Percentiles rank a stretch among this genome's conserved stretches.
Evolutionary conservation across 2,797 vertebrate genomes (phyloP).

Genomic region (Rhyacichthys aspro): DNA sequence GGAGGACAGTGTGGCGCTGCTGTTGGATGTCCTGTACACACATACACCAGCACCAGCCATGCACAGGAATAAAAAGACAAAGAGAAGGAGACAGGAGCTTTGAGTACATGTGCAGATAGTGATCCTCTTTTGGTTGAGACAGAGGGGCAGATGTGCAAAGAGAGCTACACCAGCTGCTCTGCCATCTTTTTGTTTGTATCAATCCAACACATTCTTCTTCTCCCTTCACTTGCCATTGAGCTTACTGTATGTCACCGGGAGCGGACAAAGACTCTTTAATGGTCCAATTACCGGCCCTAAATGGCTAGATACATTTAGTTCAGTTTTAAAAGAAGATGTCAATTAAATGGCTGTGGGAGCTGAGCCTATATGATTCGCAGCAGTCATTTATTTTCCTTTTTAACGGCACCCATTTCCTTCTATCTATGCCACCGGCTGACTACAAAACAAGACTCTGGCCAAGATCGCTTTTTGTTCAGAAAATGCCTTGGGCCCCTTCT

Average conservation of each 20-base stretch:
- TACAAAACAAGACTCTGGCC: constrained; percentile 24
- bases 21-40: constrained; percentile 86
- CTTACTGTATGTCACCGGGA: constrained; percentile 52
- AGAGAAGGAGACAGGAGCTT: constrained; percentile 41
- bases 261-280: constrained; percentile 66
- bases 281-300: constrained; percentile 68
- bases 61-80: constrained; percentile 30
- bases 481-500: too few species aligned
- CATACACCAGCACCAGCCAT: constrained; percentile 14
- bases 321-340: constrained; percentile 69
- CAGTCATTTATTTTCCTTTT: constrained; percentile 60
- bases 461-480: constrained; percentile 30
- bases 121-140: constrained; percentile 28
- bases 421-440: constrained; percentile 41
- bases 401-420: constrained; percentile 45
- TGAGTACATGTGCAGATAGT: constrained; percentile 32
- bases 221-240: constrained; percentile 35
- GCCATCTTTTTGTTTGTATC: constrained; percentile 27
- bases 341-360: constrained; percentile 69
- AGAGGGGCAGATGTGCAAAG: constrained; percentile 42
- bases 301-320: constrained; percentile 69
- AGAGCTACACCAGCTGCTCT: constrained; percentile 40
- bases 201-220: constrained; percentile 19
- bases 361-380: constrained; percentile 54
- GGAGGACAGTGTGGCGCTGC: constrained; percentile 90